These are phyloP conservation scores for Carcinoscorpius rotundicauda DNA, from an alignment of 1,140 invertebrate species.

Conservation along the genomic window DNA sequence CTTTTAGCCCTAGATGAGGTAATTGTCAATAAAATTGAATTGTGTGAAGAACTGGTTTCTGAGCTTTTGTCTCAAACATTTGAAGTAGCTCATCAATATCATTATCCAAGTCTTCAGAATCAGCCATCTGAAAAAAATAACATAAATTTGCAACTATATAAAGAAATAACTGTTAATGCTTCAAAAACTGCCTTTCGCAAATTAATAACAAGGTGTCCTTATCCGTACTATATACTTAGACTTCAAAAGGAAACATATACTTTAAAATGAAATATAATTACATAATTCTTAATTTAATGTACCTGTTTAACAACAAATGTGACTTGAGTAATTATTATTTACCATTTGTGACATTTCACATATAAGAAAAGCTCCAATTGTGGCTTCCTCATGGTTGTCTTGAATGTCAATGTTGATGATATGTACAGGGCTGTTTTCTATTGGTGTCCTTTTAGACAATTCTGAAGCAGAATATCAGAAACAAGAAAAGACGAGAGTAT, in stretches of 20 bases:
- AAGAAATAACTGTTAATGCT: no score
- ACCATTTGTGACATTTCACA: slow-evolving; percentile 86
- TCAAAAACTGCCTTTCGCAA: not conserved
- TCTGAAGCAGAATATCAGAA: slow-evolving; percentile 25
- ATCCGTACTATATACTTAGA: not conserved
- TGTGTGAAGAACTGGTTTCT: slow-evolving; percentile 78
- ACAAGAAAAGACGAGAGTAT: no score
- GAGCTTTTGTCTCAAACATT: slow-evolving; percentile 83
- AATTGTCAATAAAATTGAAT: slow-evolving; percentile 71
- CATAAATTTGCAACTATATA: no score
- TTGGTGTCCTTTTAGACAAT: slow-evolving; percentile 39
- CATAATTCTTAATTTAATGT: no score
- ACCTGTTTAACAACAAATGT: no score
- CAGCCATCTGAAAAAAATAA: slow-evolving; percentile 51
- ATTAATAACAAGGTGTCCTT: not conserved
- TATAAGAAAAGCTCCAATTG: slow-evolving; percentile 96
- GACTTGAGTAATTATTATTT: not conserved
- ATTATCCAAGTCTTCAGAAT: slow-evolving; percentile 90
- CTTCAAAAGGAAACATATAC: no score
- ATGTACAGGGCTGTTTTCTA: slow-evolving; percentile 65
- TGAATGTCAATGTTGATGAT: slow-evolving; percentile 98
- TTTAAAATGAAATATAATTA: no score
- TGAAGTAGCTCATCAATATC: slow-evolving; percentile 95
- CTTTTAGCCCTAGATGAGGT: no score
- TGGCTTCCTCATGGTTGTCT: slow-evolving; percentile 99